Percentiles rank a stretch among this genome's conserved stretches.
phyloP scores from a whole-genome alignment of 2,797 vertebrate species.

The Iguana delicatissima region DNA sequence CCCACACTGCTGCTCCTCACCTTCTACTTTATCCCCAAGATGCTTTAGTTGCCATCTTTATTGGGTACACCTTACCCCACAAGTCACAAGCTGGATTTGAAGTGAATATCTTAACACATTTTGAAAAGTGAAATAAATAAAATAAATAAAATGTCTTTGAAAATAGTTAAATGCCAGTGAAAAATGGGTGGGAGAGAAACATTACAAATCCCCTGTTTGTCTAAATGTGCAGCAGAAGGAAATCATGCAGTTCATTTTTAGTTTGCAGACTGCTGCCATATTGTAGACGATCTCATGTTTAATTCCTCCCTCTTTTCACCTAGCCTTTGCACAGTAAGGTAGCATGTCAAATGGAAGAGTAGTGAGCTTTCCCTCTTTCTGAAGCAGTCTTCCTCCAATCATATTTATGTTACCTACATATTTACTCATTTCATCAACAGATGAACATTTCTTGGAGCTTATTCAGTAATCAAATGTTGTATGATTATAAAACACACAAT shows the following conservation, averaged over 20 bases:
- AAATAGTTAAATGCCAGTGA: neutral
- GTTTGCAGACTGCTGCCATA: neutral
- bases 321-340: neutral
- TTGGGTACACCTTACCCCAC: neutral
- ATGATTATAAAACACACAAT: neutral
- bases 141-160: no score
- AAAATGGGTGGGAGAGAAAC: neutral
- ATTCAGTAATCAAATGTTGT: neutral
- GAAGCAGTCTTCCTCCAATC: neutral
- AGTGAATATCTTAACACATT: neutral
- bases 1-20: neutral
- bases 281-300: neutral
- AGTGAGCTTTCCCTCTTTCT: neutral
- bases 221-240: neutral
- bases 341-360: neutral
- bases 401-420: no score
- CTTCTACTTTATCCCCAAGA: neutral
- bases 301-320: neutral
- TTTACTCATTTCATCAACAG: neutral
- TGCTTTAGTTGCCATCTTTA: neutral
- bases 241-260: no score
- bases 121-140: neutral
- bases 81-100: neutral
- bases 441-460: neutral
- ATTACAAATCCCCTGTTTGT: neutral